Conservation (phyloP, 2,113 vertebrate genomes). For the Muntiacus muntjak region DNA sequence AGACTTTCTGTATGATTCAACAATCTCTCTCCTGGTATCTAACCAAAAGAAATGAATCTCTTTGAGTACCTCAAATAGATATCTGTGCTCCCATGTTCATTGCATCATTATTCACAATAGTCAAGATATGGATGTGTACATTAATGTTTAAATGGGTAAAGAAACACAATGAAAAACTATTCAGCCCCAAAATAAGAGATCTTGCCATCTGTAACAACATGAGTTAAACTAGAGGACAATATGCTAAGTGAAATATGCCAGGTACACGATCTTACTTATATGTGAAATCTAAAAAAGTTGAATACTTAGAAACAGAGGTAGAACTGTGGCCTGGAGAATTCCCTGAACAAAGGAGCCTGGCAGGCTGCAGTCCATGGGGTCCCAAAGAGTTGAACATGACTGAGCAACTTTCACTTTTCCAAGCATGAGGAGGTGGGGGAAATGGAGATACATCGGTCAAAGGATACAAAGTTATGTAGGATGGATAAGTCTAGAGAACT, state of each 20-base stretch:
- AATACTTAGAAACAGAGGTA: background rate
- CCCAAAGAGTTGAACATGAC: background rate
- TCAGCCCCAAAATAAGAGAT: background rate
- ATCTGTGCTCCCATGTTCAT: background rate
- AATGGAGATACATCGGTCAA: background rate
- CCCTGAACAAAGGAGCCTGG: background rate
- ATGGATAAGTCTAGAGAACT: background rate
- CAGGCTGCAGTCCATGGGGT: background rate
- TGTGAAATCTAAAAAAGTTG: background rate
- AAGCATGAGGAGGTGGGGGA: fast-evolving
- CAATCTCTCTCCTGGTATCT: background rate
- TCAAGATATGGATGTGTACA: background rate
- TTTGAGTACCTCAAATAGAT: background rate
- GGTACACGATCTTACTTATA: background rate
- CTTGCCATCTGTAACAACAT: background rate
- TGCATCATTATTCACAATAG: background rate
- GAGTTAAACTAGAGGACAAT: background rate
- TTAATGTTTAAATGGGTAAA: background rate
- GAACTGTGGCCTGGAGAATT: background rate
- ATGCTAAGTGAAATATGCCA: background rate
- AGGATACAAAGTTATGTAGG: background rate
- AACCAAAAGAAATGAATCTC: background rate
- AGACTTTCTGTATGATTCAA: background rate
- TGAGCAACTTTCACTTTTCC: background rate
- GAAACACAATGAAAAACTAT: background rate